These are phyloP conservation scores for Gyps fulvus DNA, from an alignment of 2,113 vertebrate species.

Conservation along the genomic window DNA sequence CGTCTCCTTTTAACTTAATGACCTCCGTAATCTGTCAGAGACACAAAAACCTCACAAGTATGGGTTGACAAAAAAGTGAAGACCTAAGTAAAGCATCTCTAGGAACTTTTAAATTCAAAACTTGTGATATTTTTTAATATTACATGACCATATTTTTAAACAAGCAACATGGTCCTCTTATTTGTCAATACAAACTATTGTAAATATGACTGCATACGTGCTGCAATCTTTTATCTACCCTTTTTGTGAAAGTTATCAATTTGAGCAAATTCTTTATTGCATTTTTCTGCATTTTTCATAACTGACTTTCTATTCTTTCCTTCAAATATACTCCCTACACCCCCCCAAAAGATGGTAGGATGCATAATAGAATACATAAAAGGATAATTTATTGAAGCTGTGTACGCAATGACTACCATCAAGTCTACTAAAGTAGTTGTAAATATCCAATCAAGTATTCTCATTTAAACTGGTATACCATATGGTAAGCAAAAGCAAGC, in stretches of 20 bases:
- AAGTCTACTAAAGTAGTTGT: background rate
- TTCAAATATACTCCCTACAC: background rate
- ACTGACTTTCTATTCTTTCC: background rate
- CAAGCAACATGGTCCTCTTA: background rate
- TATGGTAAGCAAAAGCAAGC: background rate
- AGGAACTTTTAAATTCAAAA: background rate
- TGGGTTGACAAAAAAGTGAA: background rate
- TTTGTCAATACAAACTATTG: background rate
- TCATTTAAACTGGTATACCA: background rate
- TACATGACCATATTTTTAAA: background rate
- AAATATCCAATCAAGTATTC: background rate
- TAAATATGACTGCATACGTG: background rate
- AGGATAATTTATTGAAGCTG: background rate
- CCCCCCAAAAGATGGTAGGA: background rate
- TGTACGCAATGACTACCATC: background rate
- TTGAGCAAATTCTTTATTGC: background rate
- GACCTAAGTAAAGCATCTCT: background rate
- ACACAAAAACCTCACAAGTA: background rate
- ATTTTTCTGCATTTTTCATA: background rate
- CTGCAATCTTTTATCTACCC: background rate
- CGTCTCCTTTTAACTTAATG: background rate
- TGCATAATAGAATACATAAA: background rate
- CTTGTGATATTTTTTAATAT: background rate
- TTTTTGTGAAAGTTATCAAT: background rate
- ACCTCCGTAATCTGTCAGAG: constrained; percentile 1